These are phyloP conservation scores for Cotesia glomerata DNA, from an alignment of 1,140 invertebrate species.

Conservation along the genomic window DNA sequence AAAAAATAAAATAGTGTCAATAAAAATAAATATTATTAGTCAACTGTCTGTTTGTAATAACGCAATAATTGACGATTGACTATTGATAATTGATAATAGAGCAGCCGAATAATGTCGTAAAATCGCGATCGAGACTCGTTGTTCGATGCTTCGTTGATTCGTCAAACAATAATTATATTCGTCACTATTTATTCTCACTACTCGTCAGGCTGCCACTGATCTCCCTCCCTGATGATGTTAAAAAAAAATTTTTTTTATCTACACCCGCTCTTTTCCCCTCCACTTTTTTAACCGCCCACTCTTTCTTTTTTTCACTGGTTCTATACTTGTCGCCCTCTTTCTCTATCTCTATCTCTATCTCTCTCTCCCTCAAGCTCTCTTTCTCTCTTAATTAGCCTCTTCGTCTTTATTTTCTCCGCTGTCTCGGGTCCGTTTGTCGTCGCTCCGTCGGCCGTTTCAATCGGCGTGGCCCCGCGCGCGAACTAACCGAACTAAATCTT, in stretches of 20 bases:
- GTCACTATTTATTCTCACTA: conserved; percentile 28
- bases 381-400: conserved; percentile 9
- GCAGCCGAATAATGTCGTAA: neutral
- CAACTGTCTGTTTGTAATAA: too few species aligned
- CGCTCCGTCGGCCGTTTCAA: conserved; percentile 49
- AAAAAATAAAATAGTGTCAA: neutral
- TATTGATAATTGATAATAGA: neutral
- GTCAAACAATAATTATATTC: conserved; percentile 27
- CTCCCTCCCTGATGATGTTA: neutral
- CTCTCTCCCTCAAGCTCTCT: conserved; percentile 24
- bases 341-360: conserved; percentile 2
- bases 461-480: conserved; percentile 62
- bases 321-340: conserved; percentile 33
- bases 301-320: conserved; percentile 31
- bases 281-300: conserved; percentile 32
- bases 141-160: conserved; percentile 22
- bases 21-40: neutral
- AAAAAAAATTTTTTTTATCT: conserved; percentile 16
- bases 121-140: conserved; percentile 2
- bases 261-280: conserved; percentile 34
- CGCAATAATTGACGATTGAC: too few species aligned
- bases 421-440: conserved; percentile 36
- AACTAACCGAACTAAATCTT: conserved; percentile 62
- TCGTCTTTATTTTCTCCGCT: conserved; percentile 24
- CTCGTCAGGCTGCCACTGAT: conserved; percentile 9